phyloP scores from a whole-genome alignment of 2,113 vertebrate species.

The Chaetorhynchus papuensis region DNA sequence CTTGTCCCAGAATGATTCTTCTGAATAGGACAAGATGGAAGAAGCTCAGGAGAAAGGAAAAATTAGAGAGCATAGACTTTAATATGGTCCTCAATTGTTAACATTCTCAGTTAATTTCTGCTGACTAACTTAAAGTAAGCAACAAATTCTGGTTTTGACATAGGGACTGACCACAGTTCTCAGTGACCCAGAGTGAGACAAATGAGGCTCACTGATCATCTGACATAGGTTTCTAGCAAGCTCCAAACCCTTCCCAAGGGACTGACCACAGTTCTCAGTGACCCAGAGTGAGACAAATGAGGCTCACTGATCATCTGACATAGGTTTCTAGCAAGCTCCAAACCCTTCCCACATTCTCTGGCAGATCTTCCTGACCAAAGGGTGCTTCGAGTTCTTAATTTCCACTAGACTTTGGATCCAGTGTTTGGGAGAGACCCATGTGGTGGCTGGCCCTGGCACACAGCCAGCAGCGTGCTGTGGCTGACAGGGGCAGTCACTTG shows the following conservation, averaged over 20 bases:
- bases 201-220: not conserved
- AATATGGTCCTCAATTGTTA: not conserved
- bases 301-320: not conserved
- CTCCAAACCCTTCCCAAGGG: not conserved
- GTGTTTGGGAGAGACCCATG: not conserved
- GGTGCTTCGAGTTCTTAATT: not conserved
- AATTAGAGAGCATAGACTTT: not conserved
- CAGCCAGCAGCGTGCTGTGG: accelerated
- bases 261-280: not conserved
- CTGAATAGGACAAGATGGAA: not conserved
- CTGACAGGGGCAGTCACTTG: not conserved
- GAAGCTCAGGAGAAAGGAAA: not conserved
- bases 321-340: not conserved
- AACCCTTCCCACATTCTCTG: not conserved
- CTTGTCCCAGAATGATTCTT: not conserved
- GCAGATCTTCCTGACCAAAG: not conserved
- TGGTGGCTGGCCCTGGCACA: not conserved
- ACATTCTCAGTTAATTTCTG: not conserved
- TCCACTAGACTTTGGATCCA: not conserved
- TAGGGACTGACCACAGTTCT: not conserved
- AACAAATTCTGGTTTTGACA: not conserved
- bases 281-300: not conserved
- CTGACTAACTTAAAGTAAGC: not conserved
- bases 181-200: not conserved
- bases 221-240: not conserved